Conservation (phyloP, 2,888 invertebrate genomes). For the Drosophila neonasuta region DNA sequence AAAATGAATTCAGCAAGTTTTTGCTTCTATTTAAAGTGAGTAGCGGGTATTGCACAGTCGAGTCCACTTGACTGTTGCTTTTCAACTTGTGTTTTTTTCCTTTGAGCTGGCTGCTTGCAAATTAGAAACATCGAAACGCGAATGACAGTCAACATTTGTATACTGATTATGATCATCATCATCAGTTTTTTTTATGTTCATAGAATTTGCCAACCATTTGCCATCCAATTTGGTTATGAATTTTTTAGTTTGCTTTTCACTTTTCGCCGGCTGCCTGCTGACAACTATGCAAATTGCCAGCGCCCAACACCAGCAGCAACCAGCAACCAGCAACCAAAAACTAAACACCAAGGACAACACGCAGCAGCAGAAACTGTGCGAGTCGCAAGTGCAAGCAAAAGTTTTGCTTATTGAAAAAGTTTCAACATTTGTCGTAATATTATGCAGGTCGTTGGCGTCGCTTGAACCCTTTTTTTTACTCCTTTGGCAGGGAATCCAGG, state of each 20-base stretch:
- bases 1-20: too few relatives aligned
- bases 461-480: conserved; percentile 65
- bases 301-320: too few relatives aligned
- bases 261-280: conserved; percentile 32
- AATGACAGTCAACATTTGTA: conserved; percentile 39
- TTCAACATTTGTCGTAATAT: conserved; percentile 75
- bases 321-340: too few relatives aligned
- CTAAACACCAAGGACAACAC: too few relatives aligned
- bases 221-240: conserved; percentile 65
- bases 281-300: conserved; percentile 70
- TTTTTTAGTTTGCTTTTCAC: conserved; percentile 49
- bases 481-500: not conserved
- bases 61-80: too few relatives aligned
- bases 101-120: conserved; percentile 26
- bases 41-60: too few relatives aligned
- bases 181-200: not conserved
- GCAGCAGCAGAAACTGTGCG: conserved; percentile 11
- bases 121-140: conserved; percentile 60
- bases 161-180: conserved; percentile 1
- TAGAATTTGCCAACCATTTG: conserved; percentile 32
- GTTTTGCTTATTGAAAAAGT: conserved; percentile 76
- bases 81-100: too few relatives aligned
- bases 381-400: conserved; percentile 57
- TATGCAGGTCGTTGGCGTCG: conserved; percentile 66
- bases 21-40: too few relatives aligned